Conservation (phyloP, 2,113 vertebrate species). For the Brachirus orientalis region DNA sequence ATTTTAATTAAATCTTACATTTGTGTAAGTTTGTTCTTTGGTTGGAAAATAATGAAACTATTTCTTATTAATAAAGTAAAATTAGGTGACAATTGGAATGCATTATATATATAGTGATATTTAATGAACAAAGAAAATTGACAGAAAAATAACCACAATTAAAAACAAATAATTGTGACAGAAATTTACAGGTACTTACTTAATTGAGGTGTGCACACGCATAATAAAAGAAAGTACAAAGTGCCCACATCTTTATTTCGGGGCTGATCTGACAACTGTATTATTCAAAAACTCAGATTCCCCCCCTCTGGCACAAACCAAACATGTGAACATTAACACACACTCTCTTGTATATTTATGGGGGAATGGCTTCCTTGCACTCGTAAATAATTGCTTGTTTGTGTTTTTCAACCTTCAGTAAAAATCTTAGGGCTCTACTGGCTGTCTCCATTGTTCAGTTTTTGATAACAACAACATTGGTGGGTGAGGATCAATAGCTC, state of each 20-base stretch:
- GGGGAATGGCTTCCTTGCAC: constrained; percentile 34
- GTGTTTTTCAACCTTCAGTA: constrained; percentile 64
- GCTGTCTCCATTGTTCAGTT: constrained; percentile 71
- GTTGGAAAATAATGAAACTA: no score
- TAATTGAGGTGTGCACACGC: not conserved
- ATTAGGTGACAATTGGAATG: no score
- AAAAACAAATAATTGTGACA: constrained; percentile 5
- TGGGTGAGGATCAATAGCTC: constrained; percentile 71
- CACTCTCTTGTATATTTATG: constrained; percentile 33
- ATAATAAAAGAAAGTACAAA: constrained; percentile 2
- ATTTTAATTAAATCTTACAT: constrained; percentile 1
- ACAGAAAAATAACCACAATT: constrained; percentile 14
- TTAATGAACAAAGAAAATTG: not conserved
- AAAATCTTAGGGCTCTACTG: constrained; percentile 66
- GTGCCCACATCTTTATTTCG: not conserved
- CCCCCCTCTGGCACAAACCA: constrained; percentile 15
- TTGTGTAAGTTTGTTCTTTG: no score
- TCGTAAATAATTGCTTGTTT: constrained; percentile 78
- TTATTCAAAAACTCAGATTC: constrained; percentile 14
- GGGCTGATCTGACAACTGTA: not conserved
- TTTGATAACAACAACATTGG: constrained; percentile 67
- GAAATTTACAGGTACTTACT: not conserved
- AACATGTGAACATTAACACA: constrained; percentile 42
- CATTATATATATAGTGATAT: not conserved
- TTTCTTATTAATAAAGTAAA: no score